A percentile compares a stretch with the other conserved stretches of the same genome.
These are phyloP conservation scores for Diaphora mendica DNA, from an alignment of 2,888 invertebrate species.

Conservation along the genomic window DNA sequence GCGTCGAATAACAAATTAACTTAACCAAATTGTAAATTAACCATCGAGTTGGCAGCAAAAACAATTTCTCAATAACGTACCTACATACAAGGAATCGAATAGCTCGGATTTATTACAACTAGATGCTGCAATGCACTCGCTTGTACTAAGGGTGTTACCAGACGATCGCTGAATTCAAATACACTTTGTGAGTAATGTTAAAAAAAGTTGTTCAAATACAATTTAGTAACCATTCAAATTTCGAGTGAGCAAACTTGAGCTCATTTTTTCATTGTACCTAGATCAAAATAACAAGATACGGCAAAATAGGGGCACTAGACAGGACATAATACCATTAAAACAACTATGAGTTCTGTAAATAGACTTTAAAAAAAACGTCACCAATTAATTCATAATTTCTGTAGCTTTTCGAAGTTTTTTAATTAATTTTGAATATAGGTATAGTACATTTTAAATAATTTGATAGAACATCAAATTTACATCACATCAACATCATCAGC, in stretches of 20 bases:
- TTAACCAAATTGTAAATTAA: slow-evolving; percentile 45
- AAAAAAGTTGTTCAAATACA: no score
- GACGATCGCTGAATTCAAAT: background rate
- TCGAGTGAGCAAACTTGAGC: background rate
- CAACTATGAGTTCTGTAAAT: background rate
- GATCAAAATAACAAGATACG: background rate
- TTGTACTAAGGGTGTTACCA: background rate
- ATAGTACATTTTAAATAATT: no score
- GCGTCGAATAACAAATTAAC: slow-evolving; percentile 45
- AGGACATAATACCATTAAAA: background rate
- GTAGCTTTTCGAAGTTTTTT: background rate
- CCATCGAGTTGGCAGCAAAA: slow-evolving; percentile 38
- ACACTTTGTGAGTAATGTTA: background rate
- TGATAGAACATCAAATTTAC: no score
- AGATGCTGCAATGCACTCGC: background rate
- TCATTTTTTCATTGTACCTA: background rate
- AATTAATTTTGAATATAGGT: no score
- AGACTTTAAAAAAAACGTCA: no score
- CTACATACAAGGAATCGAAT: slow-evolving; percentile 33
- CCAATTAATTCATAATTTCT: background rate
- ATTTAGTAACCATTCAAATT: no score
- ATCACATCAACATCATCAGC: no score
- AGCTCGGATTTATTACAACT: slow-evolving; percentile 22
- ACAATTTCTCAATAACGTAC: slow-evolving; percentile 39
- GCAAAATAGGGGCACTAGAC: background rate